Evolutionary conservation across 2,797 vertebrate genomes (phyloP).

Genomic region (Eremophila alpestris): DNA sequence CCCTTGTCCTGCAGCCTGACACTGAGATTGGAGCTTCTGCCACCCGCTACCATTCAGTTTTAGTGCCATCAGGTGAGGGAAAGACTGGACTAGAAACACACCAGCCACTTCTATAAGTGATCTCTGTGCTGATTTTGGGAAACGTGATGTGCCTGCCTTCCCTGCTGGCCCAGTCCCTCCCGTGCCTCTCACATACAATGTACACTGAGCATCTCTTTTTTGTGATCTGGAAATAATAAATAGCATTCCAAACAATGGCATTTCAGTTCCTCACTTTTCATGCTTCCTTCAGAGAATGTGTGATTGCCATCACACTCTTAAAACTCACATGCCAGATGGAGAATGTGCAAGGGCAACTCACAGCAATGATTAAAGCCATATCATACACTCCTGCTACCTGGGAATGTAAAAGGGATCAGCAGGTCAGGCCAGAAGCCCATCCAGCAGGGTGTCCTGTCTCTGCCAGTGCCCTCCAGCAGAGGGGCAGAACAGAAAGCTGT

Average conservation of each 20-base stretch:
- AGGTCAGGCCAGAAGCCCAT: background rate
- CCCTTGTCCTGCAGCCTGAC: background rate
- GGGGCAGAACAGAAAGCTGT: background rate
- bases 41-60: background rate
- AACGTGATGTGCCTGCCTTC: background rate
- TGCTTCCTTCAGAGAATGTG: background rate
- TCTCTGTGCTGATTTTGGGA: background rate
- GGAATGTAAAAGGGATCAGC: background rate
- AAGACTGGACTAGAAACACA: background rate
- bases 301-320: background rate
- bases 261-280: background rate
- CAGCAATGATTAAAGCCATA: background rate
- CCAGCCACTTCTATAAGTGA: background rate
- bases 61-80: background rate
- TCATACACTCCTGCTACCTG: background rate
- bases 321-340: constrained; percentile 1
- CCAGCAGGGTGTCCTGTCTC: background rate
- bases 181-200: background rate
- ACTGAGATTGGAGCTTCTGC: background rate
- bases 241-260: background rate
- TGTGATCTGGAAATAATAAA: constrained; percentile 35
- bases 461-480: background rate
- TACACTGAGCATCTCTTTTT: background rate
- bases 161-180: background rate
- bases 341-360: background rate